phyloP scores from a whole-genome alignment of 1,140 invertebrate species.

The Pygmarrhopalites habei region DNA sequence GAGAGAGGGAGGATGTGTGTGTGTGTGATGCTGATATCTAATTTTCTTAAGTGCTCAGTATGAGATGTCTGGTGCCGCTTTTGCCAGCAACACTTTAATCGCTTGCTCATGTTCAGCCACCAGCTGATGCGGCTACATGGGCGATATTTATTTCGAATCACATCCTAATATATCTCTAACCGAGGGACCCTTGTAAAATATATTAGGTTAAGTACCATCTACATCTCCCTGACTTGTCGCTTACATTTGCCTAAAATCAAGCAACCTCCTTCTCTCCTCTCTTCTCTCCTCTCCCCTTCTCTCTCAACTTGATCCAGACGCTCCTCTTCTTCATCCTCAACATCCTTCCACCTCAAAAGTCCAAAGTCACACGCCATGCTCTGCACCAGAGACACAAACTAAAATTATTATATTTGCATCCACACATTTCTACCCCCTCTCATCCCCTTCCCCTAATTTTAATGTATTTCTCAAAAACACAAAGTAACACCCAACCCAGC shows the following conservation, averaged over 20 bases:
- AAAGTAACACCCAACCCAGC: too few relatives aligned
- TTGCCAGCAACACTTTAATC: conserved; percentile 36
- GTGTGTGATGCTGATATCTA: conserved; percentile 32
- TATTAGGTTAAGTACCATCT: conserved; percentile 33
- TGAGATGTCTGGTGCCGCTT: conserved; percentile 32
- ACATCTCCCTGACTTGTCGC: conserved; percentile 29
- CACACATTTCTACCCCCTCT: too few relatives aligned
- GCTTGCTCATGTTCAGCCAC: conserved; percentile 29
- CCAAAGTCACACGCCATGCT: too few relatives aligned
- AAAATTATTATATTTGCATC: too few relatives aligned
- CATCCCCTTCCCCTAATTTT: too few relatives aligned
- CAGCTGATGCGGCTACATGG: conserved; percentile 28
- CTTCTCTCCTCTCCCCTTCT: too few relatives aligned
- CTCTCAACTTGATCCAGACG: too few relatives aligned
- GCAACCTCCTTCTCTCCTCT: neutral
- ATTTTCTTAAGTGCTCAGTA: conserved; percentile 41
- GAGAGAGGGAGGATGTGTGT: conserved; percentile 16
- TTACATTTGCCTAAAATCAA: conserved; percentile 23
- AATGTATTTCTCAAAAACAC: too few relatives aligned
- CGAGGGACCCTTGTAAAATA: conserved; percentile 25
- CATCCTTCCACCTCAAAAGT: too few relatives aligned
- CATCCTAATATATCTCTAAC: conserved; percentile 30
- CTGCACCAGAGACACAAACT: too few relatives aligned
- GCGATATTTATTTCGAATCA: conserved; percentile 34
- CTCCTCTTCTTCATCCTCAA: too few relatives aligned